A percentile compares a stretch with the other conserved stretches of the same genome.
Conservation (phyloP, 2,113 vertebrate genomes). For the Notiomystis cincta region DNA sequence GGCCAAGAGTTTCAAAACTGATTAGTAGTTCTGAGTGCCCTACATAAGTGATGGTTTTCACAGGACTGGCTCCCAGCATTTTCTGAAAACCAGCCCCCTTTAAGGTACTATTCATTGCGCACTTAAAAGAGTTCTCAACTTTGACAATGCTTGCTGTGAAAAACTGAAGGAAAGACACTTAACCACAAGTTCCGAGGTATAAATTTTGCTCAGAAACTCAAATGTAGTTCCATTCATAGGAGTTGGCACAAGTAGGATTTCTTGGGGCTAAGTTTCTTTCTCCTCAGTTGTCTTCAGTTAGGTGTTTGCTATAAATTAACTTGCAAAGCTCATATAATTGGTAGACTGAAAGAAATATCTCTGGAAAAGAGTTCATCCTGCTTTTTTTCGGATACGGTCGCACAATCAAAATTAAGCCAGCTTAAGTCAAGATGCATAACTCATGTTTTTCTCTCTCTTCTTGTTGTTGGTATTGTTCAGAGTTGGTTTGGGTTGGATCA, state of each 20-base stretch:
- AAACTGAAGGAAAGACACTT: neutral
- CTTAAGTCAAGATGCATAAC: neutral
- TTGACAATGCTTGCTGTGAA: neutral
- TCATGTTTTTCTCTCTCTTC: neutral
- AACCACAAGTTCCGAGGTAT: neutral
- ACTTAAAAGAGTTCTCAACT: neutral
- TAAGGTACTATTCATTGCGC: neutral
- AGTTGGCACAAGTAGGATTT: neutral
- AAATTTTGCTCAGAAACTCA: neutral
- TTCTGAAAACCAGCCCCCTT: neutral
- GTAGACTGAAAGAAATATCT: neutral
- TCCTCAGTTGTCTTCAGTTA: neutral
- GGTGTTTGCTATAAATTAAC: neutral
- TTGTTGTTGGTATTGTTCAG: conserved; percentile 17
- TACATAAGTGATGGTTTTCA: neutral
- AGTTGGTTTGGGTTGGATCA: neutral
- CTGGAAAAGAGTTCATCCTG: neutral
- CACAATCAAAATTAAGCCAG: neutral
- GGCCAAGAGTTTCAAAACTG: neutral
- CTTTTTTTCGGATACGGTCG: neutral
- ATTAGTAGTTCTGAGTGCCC: neutral
- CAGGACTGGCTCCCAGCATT: neutral
- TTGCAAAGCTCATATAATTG: neutral
- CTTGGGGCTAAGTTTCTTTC: neutral
- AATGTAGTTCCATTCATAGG: neutral